Conservation (phyloP, 2,113 vertebrate genomes). For the Gallinago jamesoni region DNA sequence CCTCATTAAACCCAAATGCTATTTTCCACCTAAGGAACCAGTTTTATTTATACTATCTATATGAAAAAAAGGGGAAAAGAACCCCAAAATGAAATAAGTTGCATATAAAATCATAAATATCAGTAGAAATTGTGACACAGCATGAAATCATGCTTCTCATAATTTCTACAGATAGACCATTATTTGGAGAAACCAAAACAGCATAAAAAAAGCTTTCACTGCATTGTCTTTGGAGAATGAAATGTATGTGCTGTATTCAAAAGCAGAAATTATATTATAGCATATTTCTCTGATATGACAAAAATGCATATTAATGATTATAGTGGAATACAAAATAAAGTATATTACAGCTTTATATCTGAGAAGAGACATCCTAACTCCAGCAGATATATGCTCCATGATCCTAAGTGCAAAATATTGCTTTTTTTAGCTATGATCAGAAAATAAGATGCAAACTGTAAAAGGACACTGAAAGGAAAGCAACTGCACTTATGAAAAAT, state of each 20-base stretch:
- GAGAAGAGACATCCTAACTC: background rate
- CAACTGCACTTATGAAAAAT: background rate
- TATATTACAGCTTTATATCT: background rate
- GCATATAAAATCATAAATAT: background rate
- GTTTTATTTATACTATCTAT: background rate
- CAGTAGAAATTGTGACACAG: background rate
- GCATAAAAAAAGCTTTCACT: background rate
- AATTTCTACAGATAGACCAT: background rate
- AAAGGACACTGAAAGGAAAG: background rate
- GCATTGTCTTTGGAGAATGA: background rate
- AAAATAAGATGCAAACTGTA: background rate
- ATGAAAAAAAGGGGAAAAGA: background rate
- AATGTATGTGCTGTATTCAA: background rate
- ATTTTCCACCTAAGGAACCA: background rate
- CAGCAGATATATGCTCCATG: background rate
- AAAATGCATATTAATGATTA: background rate
- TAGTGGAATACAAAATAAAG: background rate
- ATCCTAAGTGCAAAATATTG: background rate
- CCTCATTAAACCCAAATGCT: background rate
- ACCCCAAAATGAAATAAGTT: background rate
- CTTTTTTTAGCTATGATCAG: background rate
- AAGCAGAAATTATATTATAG: background rate
- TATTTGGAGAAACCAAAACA: background rate
- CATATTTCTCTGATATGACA: background rate
- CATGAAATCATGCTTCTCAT: background rate